Evolutionary conservation across 2,113 vertebrate genomes (phyloP).

Genomic region (Drymodes brunneopygia): DNA sequence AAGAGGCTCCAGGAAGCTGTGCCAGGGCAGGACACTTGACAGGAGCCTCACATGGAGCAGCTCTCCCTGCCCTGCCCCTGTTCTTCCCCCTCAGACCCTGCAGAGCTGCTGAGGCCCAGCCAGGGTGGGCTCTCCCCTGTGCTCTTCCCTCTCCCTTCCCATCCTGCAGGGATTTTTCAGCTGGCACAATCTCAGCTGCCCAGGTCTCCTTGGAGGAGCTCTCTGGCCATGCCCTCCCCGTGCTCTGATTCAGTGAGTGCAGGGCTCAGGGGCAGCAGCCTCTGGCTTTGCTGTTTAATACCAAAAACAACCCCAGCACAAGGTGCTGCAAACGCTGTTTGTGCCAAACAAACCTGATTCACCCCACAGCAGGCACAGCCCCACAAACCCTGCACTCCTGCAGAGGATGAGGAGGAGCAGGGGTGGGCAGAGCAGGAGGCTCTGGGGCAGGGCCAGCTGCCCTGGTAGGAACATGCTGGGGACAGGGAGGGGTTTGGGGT

Average conservation of each 20-base stretch:
- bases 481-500: rapidly evolving
- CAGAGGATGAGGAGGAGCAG: not conserved
- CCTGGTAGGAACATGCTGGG: not conserved
- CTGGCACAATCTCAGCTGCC: not conserved
- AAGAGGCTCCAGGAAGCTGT: not conserved
- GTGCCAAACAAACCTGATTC: not conserved
- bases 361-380: not conserved
- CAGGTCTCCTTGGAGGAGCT: rapidly evolving
- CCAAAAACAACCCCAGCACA: not conserved
- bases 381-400: rapidly evolving
- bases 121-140: not conserved
- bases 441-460: not conserved
- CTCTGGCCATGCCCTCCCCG: rapidly evolving
- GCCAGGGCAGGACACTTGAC: not conserved
- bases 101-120: not conserved
- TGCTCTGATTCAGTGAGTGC: not conserved
- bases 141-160: not conserved
- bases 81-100: not conserved
- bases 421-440: not conserved
- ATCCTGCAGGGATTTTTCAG: not conserved
- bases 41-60: not conserved
- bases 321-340: not conserved
- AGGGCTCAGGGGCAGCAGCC: not conserved
- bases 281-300: not conserved
- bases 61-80: not conserved